A percentile compares a stretch with the other conserved stretches of the same genome.
phyloP scores from a whole-genome alignment of 2,113 vertebrate species.

The Recurvirostra avosetta region DNA sequence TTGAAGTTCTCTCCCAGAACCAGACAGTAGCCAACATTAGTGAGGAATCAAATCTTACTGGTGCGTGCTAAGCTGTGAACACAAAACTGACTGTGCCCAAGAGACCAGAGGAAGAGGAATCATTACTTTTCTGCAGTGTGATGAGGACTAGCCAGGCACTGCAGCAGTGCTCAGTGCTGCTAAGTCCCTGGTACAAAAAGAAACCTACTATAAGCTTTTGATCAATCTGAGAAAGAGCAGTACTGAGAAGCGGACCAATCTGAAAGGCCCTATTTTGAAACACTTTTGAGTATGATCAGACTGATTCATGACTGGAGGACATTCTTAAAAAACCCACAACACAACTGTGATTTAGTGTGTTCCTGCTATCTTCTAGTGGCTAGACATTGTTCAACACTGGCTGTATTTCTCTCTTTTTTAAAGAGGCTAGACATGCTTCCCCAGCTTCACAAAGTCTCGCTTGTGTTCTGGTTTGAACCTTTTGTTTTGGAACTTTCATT shows the following conservation, averaged over 20 bases:
- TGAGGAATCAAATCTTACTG: not conserved
- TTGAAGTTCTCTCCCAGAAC: not conserved
- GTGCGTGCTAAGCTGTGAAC: not conserved
- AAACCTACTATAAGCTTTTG: not conserved
- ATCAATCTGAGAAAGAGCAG: not conserved
- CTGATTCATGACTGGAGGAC: not conserved
- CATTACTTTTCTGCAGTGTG: not conserved
- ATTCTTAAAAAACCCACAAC: not conserved
- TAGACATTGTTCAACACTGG: not conserved
- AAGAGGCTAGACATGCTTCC: not conserved
- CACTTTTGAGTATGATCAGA: not conserved
- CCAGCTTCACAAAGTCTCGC: not conserved
- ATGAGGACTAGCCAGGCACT: accelerated
- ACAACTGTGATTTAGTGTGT: not conserved
- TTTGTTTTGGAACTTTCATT: not conserved
- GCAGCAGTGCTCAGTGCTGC: not conserved
- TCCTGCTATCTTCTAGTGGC: not conserved
- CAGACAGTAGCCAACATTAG: not conserved
- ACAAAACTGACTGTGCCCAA: not conserved
- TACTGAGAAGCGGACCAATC: not conserved
- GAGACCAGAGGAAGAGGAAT: not conserved
- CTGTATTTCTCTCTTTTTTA: not conserved
- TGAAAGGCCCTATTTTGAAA: not conserved
- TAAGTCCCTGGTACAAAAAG: not conserved
- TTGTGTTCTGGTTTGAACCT: not conserved